Evolutionary conservation across 2,888 invertebrate species (phyloP).

Genomic region (Acanthococcus lagerstroemiae): DNA sequence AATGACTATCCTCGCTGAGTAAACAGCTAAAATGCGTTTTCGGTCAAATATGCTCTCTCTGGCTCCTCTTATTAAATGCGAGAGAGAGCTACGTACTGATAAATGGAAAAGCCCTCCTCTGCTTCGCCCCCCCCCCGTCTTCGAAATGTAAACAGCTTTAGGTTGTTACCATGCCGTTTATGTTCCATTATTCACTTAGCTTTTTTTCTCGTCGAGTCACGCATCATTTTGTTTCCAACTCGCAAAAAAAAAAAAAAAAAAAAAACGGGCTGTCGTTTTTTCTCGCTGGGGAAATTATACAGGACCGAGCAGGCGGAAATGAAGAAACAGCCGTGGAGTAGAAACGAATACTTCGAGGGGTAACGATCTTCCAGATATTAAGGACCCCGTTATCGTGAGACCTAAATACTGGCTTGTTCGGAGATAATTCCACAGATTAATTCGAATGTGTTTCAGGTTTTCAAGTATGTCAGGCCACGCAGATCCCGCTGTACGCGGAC

Average conservation of each 20-base stretch:
- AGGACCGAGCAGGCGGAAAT: no score
- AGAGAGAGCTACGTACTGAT: constrained; percentile 14
- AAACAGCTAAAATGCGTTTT: constrained; percentile 29
- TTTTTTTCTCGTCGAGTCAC: background rate
- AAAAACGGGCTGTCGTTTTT: background rate
- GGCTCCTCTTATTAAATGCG: constrained; percentile 16
- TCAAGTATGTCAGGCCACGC: no score
- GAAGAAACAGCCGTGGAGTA: no score
- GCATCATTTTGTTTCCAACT: background rate
- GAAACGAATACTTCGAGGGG: no score
- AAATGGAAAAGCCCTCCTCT: constrained; percentile 24
- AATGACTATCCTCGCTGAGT: constrained; percentile 25
- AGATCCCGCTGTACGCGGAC: no score
- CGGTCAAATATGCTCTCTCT: constrained; percentile 16
- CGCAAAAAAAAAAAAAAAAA: background rate
- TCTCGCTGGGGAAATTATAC: background rate
- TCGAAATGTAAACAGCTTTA: constrained; percentile 23
- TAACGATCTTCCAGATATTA: no score
- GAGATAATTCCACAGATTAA: no score
- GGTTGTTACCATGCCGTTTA: constrained; percentile 18
- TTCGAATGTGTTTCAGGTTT: no score
- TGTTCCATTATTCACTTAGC: constrained; percentile 29
- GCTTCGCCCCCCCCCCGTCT: background rate
- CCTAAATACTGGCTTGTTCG: no score
- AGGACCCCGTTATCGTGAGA: no score